Evolutionary conservation across 2,113 vertebrate species (phyloP), one percentile per base, ranked within the genome.

Genomic region (Strigops habroptila): DNA sequence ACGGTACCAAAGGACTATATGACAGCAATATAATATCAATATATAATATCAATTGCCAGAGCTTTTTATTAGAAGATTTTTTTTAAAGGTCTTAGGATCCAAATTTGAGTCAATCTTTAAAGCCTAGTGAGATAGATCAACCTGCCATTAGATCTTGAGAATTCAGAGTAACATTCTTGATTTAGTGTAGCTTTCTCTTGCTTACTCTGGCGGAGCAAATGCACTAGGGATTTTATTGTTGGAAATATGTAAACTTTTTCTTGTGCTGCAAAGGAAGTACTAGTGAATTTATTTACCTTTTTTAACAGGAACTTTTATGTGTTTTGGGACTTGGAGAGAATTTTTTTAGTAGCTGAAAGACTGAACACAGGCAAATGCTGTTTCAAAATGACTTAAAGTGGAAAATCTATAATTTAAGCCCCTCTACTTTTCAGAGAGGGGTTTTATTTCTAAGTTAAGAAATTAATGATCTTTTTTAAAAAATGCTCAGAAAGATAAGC

Each of bases 371-470:
- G 44, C 35, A 59, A 73, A 43, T 11, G 10, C 35, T 78, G 6
- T 78, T 93, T 79, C 65, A 78, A 46, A 79, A 62, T 35, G 0
- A 46, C 57, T 90, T 91, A 63, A 60, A 67, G 73, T 49, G 22
- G 24, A 57, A 89, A 49, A n/a, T 22, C 23, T 52, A 1, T 55
- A 31, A 39, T 76, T 62, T 44, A n/a, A 49, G 44, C 18, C 4
- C 1, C 1, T 2, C 6, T 52, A 11, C 10, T 39, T 62, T 52
- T 60, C 27, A 37, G 6, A 31, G 4, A 2, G n/a, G n/a, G n/a
- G n/a, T 9, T 53, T 69, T 25, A 7, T 18, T 57, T 68, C 15
- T 67, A 51, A 91, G 35, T 73, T 73, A 80, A 78, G 24, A 68
- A 55, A n/a, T 8, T 73, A 23, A 49, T 53, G 14, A 46, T 49